Base-by-base conservation (phyloP, 2,113 vertebrate genomes). In the Malurus elegans region DNA sequence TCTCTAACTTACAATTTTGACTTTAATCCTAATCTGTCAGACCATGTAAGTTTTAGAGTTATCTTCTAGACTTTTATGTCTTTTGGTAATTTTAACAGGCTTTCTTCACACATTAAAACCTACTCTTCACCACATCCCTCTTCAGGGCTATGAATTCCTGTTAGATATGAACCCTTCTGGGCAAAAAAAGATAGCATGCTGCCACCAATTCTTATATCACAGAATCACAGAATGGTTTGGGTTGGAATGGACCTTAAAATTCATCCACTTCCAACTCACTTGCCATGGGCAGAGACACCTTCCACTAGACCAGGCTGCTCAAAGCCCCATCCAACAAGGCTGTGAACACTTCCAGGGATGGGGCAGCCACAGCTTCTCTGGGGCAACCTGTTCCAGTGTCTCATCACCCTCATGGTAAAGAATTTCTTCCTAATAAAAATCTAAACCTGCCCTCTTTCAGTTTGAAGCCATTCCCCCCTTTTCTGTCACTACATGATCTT, bases 161-260 rank as follows among this genome's bases (percentile, higher is more conserved):
- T 40, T 78, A 88, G 12, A 88, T 70, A 72, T 36, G 24, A 83
- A 18, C 2, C 1, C 15, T 71, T 82, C 16, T 12, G 3, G 8
- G 7, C 1, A 3, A 21, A 23, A 56, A n/a, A 42, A 88, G 51
- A 3, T 5, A 34, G 16, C 51, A 58, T 0, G 2, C 13, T 44
- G 28, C 16, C 47, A 73, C 38, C 51, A 86, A 20, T 73, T 88
- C 82, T 82, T 38, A 64, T 32, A 36, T n/a, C 62, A 60, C 1
- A 53, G 69, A 74, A n/a, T 74, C 11, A 47, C 6, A 42, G 34
- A 62, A 76, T 6, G 14, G 21, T 48, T 62, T 90, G 21, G 14
- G 21, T 32, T 90, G 40, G 20, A 69, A 53, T 18, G 29, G 17
- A 42, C 25, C 18, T 61, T 56, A 25, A 42, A 47, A 45, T 21